Evolutionary conservation across 2,797 vertebrate genomes (phyloP).

Genomic region (Threskiornis aethiopicus): DNA sequence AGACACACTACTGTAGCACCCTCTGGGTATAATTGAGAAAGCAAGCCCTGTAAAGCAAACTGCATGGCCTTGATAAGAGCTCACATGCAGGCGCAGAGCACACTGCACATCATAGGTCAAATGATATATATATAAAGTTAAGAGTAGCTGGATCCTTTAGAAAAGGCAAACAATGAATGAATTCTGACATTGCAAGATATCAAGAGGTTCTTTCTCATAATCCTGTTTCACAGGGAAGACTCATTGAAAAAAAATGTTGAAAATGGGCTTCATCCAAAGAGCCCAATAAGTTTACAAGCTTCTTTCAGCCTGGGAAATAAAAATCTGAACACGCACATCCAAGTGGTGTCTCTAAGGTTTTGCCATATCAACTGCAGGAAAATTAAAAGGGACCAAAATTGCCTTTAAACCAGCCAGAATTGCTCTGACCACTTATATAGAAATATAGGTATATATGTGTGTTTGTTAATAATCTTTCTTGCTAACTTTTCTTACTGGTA

Average conservation of each 20-base stretch:
- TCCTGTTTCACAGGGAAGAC: neutral
- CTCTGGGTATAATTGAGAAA: neutral
- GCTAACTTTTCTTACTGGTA: neutral
- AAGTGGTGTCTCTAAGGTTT: neutral
- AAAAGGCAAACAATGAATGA: neutral
- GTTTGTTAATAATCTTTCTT: neutral
- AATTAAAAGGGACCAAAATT: neutral
- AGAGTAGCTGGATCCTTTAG: neutral
- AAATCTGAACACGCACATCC: neutral
- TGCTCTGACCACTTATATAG: neutral
- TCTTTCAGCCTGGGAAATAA: neutral
- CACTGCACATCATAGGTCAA: neutral
- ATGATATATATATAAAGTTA: neutral
- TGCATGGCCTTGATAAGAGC: neutral
- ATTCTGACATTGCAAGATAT: neutral
- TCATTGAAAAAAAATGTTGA: neutral
- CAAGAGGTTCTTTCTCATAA: neutral
- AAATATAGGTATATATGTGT: neutral
- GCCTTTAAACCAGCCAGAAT: neutral
- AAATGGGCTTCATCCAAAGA: neutral
- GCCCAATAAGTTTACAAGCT: neutral
- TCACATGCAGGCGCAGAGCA: neutral
- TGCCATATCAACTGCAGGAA: neutral
- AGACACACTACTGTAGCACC: neutral
- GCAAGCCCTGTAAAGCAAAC: neutral